Percentiles rank a stretch among this genome's conserved stretches.
phyloP scores from a whole-genome alignment of 2,113 vertebrate genomes.

The Oryzias woworae region DNA sequence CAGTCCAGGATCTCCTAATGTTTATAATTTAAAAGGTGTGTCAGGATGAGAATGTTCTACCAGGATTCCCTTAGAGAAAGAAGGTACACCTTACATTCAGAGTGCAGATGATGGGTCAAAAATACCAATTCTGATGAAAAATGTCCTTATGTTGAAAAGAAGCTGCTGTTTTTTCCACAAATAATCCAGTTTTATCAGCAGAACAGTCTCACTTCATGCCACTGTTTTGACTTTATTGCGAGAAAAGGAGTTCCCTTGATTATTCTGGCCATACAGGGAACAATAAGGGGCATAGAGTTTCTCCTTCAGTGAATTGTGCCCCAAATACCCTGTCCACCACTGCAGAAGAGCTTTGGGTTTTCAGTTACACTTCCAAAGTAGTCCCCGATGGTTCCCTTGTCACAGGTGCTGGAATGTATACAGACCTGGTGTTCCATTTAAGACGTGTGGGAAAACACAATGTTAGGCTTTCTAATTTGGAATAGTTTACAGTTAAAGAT shows the following conservation, averaged over 20 bases:
- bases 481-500: constrained; percentile 50
- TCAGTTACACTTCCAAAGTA: constrained; percentile 58
- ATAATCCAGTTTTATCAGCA: constrained; percentile 66
- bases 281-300: constrained; percentile 64
- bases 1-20: constrained; percentile 54
- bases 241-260: constrained; percentile 69
- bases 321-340: constrained; percentile 49
- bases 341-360: constrained; percentile 45
- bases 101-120: constrained; percentile 54
- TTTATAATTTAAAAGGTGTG: constrained; percentile 67
- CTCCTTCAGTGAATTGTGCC: constrained; percentile 45
- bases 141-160: constrained; percentile 52
- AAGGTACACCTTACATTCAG: constrained; percentile 55
- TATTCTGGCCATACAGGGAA: constrained; percentile 56
- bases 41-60: constrained; percentile 62
- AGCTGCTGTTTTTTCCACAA: constrained; percentile 34
- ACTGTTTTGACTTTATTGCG: constrained; percentile 65
- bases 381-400: constrained; percentile 30
- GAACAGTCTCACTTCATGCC: constrained; percentile 56
- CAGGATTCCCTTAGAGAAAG: constrained; percentile 47
- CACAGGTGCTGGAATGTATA: constrained; percentile 57
- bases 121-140: constrained; percentile 42
- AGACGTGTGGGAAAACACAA: constrained; percentile 30
- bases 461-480: constrained; percentile 51
- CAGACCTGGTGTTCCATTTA: constrained; percentile 49